Evolutionary conservation across 2,888 invertebrate genomes (phyloP).

Genomic region (Actias luna): DNA sequence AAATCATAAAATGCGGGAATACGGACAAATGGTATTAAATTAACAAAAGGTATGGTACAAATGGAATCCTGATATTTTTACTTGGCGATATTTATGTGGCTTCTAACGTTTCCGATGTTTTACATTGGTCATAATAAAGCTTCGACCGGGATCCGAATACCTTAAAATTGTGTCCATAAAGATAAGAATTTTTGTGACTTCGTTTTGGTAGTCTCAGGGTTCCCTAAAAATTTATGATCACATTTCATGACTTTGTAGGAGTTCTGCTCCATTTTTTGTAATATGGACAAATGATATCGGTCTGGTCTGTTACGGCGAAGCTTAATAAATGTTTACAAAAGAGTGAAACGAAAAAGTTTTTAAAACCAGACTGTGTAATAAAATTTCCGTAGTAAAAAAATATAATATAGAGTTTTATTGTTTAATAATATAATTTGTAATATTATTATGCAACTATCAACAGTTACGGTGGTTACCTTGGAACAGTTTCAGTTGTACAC

Average conservation of each 20-base stretch:
- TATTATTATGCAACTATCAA: neutral
- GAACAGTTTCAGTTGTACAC: too few relatives aligned
- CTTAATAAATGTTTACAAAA: constrained; percentile 32
- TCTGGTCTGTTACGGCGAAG: constrained; percentile 37
- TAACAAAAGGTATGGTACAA: constrained; percentile 24
- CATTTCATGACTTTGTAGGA: constrained; percentile 56
- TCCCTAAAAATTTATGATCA: constrained; percentile 60
- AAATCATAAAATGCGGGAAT: constrained; percentile 4
- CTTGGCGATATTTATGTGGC: constrained; percentile 31
- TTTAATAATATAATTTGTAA: too few relatives aligned
- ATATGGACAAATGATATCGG: constrained; percentile 42
- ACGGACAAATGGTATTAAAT: neutral
- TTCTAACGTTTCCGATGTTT: constrained; percentile 32
- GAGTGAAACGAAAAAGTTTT: constrained; percentile 13
- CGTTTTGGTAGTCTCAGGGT: constrained; percentile 49
- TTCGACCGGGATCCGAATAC: constrained; percentile 48
- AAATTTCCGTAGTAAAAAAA: neutral
- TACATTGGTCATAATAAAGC: constrained; percentile 39
- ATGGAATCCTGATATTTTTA: constrained; percentile 24
- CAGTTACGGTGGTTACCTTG: neutral
- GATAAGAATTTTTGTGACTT: constrained; percentile 63
- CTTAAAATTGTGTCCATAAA: constrained; percentile 62
- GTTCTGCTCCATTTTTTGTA: constrained; percentile 45
- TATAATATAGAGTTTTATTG: neutral
- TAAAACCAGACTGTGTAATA: neutral